phyloP scores from a whole-genome alignment of 2,113 vertebrate species.

The Promerops cafer region DNA sequence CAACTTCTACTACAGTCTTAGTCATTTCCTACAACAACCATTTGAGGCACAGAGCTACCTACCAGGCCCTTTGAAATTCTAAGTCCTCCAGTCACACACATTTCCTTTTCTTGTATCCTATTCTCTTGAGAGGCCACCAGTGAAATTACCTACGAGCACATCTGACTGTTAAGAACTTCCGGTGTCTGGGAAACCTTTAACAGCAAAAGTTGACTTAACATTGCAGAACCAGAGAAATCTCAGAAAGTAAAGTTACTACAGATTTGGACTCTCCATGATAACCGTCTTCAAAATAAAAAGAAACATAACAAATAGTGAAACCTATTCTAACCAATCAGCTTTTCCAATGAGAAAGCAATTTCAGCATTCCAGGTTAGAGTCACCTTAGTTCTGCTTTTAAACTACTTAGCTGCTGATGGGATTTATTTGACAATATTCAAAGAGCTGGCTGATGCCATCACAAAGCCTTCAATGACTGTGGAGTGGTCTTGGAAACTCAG shows the following conservation, averaged over 20 bases:
- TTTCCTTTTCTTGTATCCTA: not conserved
- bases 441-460: not conserved
- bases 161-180: not conserved
- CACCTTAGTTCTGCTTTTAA: not conserved
- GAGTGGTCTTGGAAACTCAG: not conserved
- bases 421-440: not conserved
- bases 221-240: not conserved
- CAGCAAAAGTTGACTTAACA: not conserved
- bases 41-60: not conserved
- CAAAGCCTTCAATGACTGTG: not conserved
- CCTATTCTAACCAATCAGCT: not conserved
- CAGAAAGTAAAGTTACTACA: not conserved
- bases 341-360: not conserved
- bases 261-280: not conserved
- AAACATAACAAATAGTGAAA: not conserved
- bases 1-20: not conserved
- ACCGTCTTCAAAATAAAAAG: not conserved
- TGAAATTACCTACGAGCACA: not conserved
- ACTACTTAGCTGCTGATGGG: not conserved
- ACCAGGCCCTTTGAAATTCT: not conserved
- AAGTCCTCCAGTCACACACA: rapidly evolving
- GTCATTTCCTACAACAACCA: not conserved
- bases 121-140: not conserved
- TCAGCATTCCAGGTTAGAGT: not conserved
- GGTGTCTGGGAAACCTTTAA: not conserved